Base-by-base conservation (phyloP, 2,888 invertebrate species). In the Thereva nobilitata region DNA sequence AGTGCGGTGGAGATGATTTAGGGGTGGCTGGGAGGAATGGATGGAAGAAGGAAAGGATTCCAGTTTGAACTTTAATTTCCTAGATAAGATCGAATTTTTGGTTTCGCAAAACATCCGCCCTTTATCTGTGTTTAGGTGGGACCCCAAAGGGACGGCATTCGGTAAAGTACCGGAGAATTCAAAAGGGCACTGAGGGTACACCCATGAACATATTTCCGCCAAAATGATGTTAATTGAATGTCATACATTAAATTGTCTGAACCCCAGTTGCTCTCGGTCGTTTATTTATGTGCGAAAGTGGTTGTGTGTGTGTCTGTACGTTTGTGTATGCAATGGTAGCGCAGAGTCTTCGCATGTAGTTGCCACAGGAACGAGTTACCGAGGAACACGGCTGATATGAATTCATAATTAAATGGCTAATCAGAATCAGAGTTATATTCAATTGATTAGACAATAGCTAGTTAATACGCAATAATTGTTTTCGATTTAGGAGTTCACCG, bases 351-450 rank as follows among this genome's bases (percentile, higher is more conserved):
- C 12, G 47, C 45, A 41, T 8, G 55, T 54, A 53, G 54, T 54
- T 47, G 47, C 45, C 23, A 23, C 23, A 23, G 23, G 23, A 23
- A 2, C 23, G 1, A 23, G 23, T 23, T 23, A 23, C 23, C 23
- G 23, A 55, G 55, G 38, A 47, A 55, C 47, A 49, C 45, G 54
- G 41, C 47, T 65, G 65, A 65, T 65, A 47, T 65, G 65, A 65
- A 65, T 65, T 47, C 65, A 8, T 65, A 65, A 65, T 56, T 65
- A 65, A 65, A 65, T 55, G 65, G 55, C 65, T 65, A 65, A 65
- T 65, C 65, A 65, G 55, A 65, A 65, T 65, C 65, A 65, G 55
- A 56, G 56, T 55, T 55, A 65, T 65, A 65, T 65, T 65, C 65
- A 65, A 65, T 65, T 65, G 65, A 65, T 56, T 55, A 65, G 65